Evolutionary conservation across 1,140 invertebrate genomes (phyloP), one percentile per base, ranked within the genome.

Genomic region (Anastrepha obliqua): DNA sequence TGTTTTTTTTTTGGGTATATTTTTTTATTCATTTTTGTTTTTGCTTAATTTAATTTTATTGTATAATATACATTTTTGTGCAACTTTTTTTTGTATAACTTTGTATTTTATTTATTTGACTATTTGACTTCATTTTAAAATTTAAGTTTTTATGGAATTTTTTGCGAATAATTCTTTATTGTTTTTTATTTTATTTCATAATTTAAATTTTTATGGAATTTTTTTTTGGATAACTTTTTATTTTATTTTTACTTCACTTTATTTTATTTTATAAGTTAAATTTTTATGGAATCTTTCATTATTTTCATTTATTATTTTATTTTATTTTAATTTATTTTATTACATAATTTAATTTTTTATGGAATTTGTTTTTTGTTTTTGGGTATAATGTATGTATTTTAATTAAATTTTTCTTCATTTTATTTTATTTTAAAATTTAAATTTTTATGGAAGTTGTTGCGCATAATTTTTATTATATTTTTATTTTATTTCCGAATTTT

Each of bases 1-100:
- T 58, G 7, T 58, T 7, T 58, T 58, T 58, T 8, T 8, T 8
- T 58, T 2, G 13, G 13, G 7, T 58, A 8, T 86, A 15, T 29
- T 39, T 85, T 60, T 62, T 39, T 86, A 29, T 86, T 62, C 60
- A 39, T 59, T 86, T 67, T 47, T 70, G 39, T 39, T 29, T 29
- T 87, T 70, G 20, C 51, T 6, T 39, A 8, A 58, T 58, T 58
- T 58, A 7, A 58, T 13, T 58, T 58, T 58, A 58, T 8, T 58
- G 13, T 58, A 29, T 29, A 29, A 29, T 29, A 58, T 58, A 8
- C 0, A 58, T 8, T 58, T 58, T 58, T 58, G 7, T 58, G 7
- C 2, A 58, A 58, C 58, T 65, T 86, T 2, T 86, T 44, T 64
- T 86, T 86, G 9, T 51, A 9, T 47, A 67, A 87, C 67, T 85